Base-by-base conservation (phyloP, 2,888 invertebrate genomes). In the Nymphalis polychloros region DNA sequence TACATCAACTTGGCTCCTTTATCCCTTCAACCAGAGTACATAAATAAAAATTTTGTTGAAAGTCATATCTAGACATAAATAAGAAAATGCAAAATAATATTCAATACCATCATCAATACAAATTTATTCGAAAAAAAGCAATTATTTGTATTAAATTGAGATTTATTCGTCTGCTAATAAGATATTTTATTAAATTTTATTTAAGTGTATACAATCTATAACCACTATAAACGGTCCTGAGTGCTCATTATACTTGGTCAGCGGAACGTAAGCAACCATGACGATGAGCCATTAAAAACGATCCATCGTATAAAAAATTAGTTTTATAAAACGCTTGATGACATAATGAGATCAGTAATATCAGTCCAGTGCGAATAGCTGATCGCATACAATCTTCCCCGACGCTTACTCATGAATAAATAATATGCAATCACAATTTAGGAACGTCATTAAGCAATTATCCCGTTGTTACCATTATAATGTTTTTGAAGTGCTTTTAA, bases 401-500 rank as follows among this genome's bases (percentile, higher is more conserved):
- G 81, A 82, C 78, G 79, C 81, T 81, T 77, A 63, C 77, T 86
- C 89, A 90, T 90, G 90, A 90, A 89, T 92, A 91, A 89, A 91
- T 91, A 90, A 90, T 89, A 87, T 83, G 80, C 81, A 88, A 85
- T 89, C 88, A 88, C 84, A 89, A 89, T 89, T 89, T 86, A 83
- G 85, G 79, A 35, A 82, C 80, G 82, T 86, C 90, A 91, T 92
- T 92, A 92, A 87, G 88, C 87, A 91, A 92, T 92, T 92, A 92
- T 88, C 81, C 82, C 77, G 88, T 87, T 90, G 88, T 89, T 89
- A 87, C 82, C 86, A 88, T 87, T 87, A 89, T 84, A 80, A 89
- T 87, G 86, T 89, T 91, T 88, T 90, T 77, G 81, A 89, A 91
- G 90, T 87, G 90, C 89, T 90, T 92, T 92, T 90, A 91, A 91